Conservation (phyloP, 2,797 vertebrate genomes). For the Mallotus villosus region DNA sequence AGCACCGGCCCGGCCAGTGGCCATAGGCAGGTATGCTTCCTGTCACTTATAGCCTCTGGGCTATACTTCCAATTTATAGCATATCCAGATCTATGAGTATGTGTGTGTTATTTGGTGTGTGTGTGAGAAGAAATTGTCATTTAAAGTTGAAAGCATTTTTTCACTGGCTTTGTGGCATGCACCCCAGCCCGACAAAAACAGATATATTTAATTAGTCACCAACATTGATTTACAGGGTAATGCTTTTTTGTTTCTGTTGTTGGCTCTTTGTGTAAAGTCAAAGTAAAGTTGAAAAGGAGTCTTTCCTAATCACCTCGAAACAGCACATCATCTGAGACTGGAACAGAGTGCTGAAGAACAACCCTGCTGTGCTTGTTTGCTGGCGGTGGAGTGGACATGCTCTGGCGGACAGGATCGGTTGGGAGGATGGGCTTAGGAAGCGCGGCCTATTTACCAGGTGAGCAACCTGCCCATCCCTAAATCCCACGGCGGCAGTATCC, state of each 20-base stretch:
- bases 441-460: constrained; percentile 58
- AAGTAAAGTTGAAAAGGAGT: constrained; percentile 51
- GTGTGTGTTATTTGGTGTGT: no score
- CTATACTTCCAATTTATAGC: no score
- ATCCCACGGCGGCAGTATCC: constrained; percentile 63
- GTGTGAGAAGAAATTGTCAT: no score
- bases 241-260: background rate
- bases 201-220: constrained; percentile 43
- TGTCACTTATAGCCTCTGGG: background rate
- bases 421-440: constrained; percentile 32
- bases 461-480: constrained; percentile 49
- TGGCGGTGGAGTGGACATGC: constrained; percentile 12
- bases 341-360: constrained; percentile 13
- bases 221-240: constrained; percentile 35
- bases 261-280: constrained; percentile 2
- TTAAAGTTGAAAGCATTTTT: no score
- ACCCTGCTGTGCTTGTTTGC: constrained; percentile 32
- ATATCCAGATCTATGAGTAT: no score
- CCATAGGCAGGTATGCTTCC: constrained; percentile 41
- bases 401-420: constrained; percentile 43
- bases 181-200: no score
- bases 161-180: no score
- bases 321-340: constrained; percentile 10
- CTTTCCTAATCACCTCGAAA: constrained; percentile 51
- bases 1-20: constrained; percentile 44